These are phyloP conservation scores for Eumacrocentrus americanus DNA, from an alignment of 2,888 invertebrate species.

Conservation along the genomic window DNA sequence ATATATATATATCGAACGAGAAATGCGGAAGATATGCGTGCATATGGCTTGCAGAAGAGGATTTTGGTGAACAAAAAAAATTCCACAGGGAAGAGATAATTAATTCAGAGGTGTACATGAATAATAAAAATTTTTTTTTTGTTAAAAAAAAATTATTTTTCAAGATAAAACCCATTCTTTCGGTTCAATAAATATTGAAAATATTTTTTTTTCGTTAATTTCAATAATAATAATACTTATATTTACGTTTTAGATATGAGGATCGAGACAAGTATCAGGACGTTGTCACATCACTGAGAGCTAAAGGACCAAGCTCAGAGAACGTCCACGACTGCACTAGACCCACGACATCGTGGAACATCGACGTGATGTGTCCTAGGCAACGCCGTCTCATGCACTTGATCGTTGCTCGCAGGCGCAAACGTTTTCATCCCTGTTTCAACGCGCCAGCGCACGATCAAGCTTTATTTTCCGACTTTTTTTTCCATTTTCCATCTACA, in stretches of 20 bases:
- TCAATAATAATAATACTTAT: background rate
- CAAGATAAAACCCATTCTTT: background rate
- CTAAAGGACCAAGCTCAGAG: constrained; percentile 13
- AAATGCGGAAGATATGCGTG: too few species aligned
- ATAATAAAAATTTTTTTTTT: background rate
- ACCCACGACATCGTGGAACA: constrained; percentile 9
- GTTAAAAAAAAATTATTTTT: background rate
- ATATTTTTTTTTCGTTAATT: background rate
- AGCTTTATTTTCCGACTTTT: too few species aligned
- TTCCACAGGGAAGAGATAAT: too few species aligned
- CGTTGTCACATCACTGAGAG: constrained; percentile 30
- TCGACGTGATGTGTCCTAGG: constrained; percentile 28
- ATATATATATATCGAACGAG: too few species aligned
- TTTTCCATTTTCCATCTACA: too few species aligned
- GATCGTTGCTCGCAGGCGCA: constrained; percentile 11
- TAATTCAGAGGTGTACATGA: too few species aligned
- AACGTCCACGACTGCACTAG: constrained; percentile 5
- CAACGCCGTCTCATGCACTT: constrained; percentile 21
- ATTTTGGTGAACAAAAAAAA: too few species aligned
- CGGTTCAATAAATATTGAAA: background rate
- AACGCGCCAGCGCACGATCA: background rate
- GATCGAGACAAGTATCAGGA: constrained; percentile 41
- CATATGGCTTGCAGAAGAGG: too few species aligned
- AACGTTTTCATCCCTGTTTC: background rate
- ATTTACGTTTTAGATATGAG: constrained; percentile 31